These are phyloP conservation scores for Carabus problematicus DNA, from an alignment of 2,888 invertebrate genomes.

Conservation along the genomic window DNA sequence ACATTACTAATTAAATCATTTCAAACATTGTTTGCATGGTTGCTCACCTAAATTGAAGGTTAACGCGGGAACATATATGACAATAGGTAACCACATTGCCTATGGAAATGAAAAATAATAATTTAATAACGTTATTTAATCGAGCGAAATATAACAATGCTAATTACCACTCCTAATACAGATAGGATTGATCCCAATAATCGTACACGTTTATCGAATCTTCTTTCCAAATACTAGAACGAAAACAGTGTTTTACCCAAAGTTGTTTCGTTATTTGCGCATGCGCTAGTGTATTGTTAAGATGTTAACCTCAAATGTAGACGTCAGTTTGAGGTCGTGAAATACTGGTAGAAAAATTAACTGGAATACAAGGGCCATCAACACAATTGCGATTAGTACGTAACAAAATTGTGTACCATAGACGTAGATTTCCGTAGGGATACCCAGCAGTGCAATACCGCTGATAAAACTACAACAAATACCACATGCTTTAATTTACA, in stretches of 20 bases:
- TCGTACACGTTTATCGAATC: conserved; percentile 74
- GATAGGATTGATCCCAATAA: conserved; percentile 75
- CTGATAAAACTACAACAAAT: conserved; percentile 69
- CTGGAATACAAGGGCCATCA: conserved; percentile 73
- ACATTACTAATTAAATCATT: conserved; percentile 1
- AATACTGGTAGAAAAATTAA: conserved; percentile 77
- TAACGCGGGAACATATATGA: conserved; percentile 78
- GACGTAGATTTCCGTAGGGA: conserved; percentile 82
- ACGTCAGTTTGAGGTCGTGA: conserved; percentile 75
- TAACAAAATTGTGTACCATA: conserved; percentile 81
- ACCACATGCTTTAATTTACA: neutral
- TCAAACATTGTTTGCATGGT: too few relatives aligned
- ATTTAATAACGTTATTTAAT: conserved; percentile 7
- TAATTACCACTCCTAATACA: conserved; percentile 72
- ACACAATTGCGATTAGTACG: conserved; percentile 67
- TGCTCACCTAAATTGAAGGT: conserved; percentile 79
- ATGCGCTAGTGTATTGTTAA: neutral
- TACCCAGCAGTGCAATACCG: conserved; percentile 79
- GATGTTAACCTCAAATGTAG: conserved; percentile 75
- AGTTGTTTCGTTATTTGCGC: conserved; percentile 7
- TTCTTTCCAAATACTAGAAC: conserved; percentile 73
- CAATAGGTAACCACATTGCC: conserved; percentile 81
- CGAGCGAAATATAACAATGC: conserved; percentile 8
- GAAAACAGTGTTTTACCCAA: conserved; percentile 15
- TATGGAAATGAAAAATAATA: conserved; percentile 55